Conservation (phyloP, 2,888 invertebrate species). For the Pachliopta kotzebuea region DNA sequence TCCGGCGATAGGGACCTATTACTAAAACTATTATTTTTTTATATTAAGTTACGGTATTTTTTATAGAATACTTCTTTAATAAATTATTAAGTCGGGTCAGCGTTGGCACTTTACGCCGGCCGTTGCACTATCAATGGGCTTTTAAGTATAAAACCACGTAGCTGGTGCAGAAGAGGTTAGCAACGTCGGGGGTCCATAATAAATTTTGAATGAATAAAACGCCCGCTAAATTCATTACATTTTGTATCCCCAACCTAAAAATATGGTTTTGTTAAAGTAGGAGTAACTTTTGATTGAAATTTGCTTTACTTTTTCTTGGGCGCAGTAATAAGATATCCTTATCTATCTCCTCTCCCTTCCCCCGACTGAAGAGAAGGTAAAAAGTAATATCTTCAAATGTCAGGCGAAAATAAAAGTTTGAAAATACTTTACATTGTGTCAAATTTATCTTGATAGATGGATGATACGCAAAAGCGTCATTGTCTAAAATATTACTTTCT, state of each 20-base stretch:
- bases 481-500: slow-evolving; percentile 30
- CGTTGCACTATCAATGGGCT: slow-evolving; percentile 14
- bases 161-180: slow-evolving; percentile 2
- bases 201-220: neutral
- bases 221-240: too few species aligned
- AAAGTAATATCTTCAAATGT: slow-evolving; percentile 4
- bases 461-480: slow-evolving; percentile 25
- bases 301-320: too few species aligned
- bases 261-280: too few species aligned
- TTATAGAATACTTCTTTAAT: neutral
- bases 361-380: neutral
- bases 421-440: slow-evolving; percentile 21
- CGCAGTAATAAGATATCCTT: neutral
- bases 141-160: slow-evolving; percentile 18
- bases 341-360: neutral
- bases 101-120: slow-evolving; percentile 4
- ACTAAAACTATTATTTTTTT: too few species aligned
- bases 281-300: too few species aligned
- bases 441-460: slow-evolving; percentile 30
- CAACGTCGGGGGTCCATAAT: neutral
- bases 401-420: slow-evolving; percentile 26
- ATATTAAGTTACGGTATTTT: too few species aligned
- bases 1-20: too few species aligned
- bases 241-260: too few species aligned
- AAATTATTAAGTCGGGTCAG: slow-evolving; percentile 6